Percentiles rank a stretch among this genome's conserved stretches.
These are phyloP conservation scores for Chrysocyon brachyurus DNA, from an alignment of 2,797 vertebrate genomes.

Conservation along the genomic window DNA sequence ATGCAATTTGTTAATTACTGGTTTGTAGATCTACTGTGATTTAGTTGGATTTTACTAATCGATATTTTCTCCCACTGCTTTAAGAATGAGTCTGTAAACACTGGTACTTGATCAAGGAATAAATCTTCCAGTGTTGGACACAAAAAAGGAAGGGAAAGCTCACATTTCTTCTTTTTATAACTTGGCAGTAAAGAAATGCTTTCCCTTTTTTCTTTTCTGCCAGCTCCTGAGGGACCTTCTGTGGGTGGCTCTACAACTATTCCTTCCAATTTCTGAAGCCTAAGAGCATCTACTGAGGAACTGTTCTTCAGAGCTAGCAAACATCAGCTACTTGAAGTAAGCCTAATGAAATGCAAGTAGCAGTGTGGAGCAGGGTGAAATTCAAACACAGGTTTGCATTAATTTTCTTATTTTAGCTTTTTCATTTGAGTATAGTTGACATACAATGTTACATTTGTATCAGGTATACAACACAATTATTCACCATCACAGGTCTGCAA, in stretches of 20 bases:
- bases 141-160: slow-evolving; percentile 20
- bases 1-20: slow-evolving; percentile 16
- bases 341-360: background rate
- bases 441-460: background rate
- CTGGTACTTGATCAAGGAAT: slow-evolving; percentile 35
- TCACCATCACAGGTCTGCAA: background rate
- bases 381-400: background rate
- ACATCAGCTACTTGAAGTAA: slow-evolving; percentile 53
- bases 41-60: slow-evolving; percentile 59
- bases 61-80: background rate
- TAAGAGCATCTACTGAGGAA: background rate
- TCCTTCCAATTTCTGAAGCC: slow-evolving; percentile 48
- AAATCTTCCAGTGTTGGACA: background rate
- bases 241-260: background rate
- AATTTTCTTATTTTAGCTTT: background rate
- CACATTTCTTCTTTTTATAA: slow-evolving; percentile 39
- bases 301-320: slow-evolving; percentile 28
- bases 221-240: background rate
- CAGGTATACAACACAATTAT: background rate
- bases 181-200: background rate
- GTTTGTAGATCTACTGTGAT: background rate
- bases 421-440: background rate
- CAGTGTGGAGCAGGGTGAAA: slow-evolving; percentile 42
- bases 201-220: background rate
- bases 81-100: slow-evolving; percentile 36